A percentile compares a stretch with the other conserved stretches of the same genome.
phyloP scores from a whole-genome alignment of 2,113 vertebrate genomes.

The Mirza zaza region DNA sequence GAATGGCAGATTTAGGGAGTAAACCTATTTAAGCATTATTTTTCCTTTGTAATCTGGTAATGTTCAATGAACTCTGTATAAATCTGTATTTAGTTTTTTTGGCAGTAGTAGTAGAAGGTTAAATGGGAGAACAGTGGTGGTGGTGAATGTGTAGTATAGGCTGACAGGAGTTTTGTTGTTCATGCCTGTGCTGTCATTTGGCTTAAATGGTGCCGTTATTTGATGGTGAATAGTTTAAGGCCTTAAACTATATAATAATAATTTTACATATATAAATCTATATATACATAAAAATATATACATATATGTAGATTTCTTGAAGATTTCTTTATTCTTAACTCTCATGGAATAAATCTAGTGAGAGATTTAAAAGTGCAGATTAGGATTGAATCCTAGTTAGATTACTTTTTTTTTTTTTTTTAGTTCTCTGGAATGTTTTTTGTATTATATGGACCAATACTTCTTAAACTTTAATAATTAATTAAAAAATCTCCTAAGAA shows the following conservation, averaged over 20 bases:
- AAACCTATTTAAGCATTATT: not conserved
- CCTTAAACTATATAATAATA: not conserved
- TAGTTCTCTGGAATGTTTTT: not conserved
- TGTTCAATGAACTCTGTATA: not conserved
- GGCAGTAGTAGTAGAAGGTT: not conserved
- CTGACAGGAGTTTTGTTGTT: not conserved
- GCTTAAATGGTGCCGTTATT: not conserved
- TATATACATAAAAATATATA: not conserved
- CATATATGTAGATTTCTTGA: not conserved
- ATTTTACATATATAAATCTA: not conserved
- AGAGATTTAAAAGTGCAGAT: slow-evolving; percentile 14
- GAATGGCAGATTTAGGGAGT: not conserved
- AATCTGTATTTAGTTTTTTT: not conserved
- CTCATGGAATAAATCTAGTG: not conserved
- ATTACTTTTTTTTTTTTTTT: not conserved
- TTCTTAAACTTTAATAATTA: not conserved
- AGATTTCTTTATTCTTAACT: not conserved
- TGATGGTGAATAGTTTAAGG: not conserved
- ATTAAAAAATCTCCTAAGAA: not conserved
- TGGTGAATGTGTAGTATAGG: not conserved
- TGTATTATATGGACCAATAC: not conserved
- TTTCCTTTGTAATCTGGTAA: not conserved
- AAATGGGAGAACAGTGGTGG: not conserved
- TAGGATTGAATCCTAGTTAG: not conserved
- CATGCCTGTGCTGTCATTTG: slow-evolving; percentile 4